Percentiles rank a stretch among this genome's conserved stretches.
Conservation (phyloP, 2,888 invertebrate species). For the Melangyna quadrimaculata region DNA sequence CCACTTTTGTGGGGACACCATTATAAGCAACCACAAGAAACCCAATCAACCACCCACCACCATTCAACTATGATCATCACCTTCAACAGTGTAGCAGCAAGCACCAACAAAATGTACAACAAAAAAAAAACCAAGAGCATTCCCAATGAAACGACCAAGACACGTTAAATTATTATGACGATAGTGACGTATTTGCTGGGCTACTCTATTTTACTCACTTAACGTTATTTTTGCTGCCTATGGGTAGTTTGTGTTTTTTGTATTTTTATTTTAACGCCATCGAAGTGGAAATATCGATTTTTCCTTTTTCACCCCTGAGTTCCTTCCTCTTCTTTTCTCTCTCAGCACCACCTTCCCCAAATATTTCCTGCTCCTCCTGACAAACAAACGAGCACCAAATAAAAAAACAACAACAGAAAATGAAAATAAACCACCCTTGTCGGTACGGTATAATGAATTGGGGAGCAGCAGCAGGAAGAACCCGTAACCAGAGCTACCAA, state of each 20-base stretch:
- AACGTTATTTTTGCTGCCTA: conserved; percentile 23
- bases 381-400: neutral
- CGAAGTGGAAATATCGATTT: conserved; percentile 55
- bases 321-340: neutral
- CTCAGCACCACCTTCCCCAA: neutral
- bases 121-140: neutral
- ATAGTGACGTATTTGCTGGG: neutral
- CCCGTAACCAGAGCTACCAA: neutral
- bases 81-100: neutral
- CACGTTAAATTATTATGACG: conserved; percentile 4
- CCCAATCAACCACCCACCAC: neutral
- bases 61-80: neutral
- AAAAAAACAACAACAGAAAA: neutral
- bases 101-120: too few species aligned
- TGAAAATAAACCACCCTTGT: conserved; percentile 20
- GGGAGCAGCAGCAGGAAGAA: conserved; percentile 1
- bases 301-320: conserved; percentile 36
- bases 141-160: conserved; percentile 6
- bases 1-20: neutral
- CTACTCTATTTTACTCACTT: neutral
- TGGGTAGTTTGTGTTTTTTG: neutral
- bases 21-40: conserved; percentile 30
- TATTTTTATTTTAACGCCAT: conserved; percentile 23
- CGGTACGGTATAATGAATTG: neutral
- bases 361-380: neutral